Conservation (phyloP, 2,113 vertebrate genomes). For the Galeopterus variegatus region DNA sequence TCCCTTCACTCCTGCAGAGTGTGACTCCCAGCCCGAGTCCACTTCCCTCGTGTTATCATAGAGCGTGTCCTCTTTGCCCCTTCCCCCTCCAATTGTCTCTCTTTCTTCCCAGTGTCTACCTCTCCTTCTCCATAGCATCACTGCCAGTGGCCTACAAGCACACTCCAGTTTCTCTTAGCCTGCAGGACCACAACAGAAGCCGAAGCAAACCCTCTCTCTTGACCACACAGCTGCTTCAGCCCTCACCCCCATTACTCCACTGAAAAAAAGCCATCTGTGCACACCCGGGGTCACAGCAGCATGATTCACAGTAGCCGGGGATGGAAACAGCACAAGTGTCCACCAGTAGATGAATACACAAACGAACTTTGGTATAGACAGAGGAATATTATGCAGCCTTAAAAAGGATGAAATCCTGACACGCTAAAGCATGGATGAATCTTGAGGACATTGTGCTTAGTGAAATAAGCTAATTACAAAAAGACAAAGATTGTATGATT, state of each 20-base stretch:
- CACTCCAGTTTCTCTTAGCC: background rate
- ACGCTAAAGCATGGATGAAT: background rate
- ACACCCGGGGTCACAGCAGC: background rate
- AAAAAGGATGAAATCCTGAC: background rate
- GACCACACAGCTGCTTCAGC: background rate
- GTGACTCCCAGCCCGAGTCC: background rate
- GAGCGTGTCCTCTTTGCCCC: background rate
- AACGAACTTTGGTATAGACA: background rate
- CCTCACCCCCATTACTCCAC: background rate
- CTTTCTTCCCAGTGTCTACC: background rate
- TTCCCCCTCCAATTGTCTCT: too few species aligned
- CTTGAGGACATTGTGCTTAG: background rate
- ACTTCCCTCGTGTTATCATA: rapidly evolving
- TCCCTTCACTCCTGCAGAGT: background rate
- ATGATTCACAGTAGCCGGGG: background rate
- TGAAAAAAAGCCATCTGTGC: background rate
- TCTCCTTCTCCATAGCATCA: background rate
- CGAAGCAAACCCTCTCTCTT: background rate
- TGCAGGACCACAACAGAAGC: background rate
- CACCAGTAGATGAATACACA: background rate
- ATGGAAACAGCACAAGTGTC: background rate
- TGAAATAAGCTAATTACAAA: background rate
- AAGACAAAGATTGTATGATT: background rate
- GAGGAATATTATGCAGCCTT: background rate
- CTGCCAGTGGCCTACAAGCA: background rate